Conservation (phyloP, 2,888 invertebrate species). For the Aproaerema taeniolella region DNA sequence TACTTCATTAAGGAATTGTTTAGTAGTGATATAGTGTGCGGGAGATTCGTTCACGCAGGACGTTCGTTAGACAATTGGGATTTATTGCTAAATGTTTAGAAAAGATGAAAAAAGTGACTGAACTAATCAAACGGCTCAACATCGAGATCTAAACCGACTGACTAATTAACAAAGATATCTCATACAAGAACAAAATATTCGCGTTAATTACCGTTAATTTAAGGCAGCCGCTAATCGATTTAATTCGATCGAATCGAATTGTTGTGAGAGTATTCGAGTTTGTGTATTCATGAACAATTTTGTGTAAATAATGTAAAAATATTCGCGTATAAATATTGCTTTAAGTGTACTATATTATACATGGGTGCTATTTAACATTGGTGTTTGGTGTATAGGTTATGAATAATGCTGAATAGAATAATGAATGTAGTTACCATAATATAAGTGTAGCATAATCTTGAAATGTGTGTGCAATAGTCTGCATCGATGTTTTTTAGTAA, state of each 20-base stretch:
- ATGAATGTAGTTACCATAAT: conserved; percentile 61
- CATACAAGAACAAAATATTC: conserved; percentile 67
- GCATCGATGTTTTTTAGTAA: conserved; percentile 36
- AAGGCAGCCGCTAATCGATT: conserved; percentile 47
- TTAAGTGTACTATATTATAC: conserved; percentile 67
- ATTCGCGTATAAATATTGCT: conserved; percentile 55
- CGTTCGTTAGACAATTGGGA: no score
- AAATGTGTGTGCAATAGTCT: conserved; percentile 66
- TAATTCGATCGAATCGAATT: no score
- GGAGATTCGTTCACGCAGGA: no score
- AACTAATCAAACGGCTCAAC: conserved; percentile 38
- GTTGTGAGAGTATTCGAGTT: conserved; percentile 17
- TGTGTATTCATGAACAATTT: conserved; percentile 37
- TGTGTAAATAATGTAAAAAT: conserved; percentile 58
- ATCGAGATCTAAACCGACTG: conserved; percentile 64
- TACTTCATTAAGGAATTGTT: no score
- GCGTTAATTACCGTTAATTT: conserved; percentile 64
- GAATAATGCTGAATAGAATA: conserved; percentile 34
- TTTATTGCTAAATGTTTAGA: background rate
- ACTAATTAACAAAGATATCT: conserved; percentile 57
- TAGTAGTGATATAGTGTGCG: no score
- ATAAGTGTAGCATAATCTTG: conserved; percentile 60
- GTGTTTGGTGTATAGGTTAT: conserved; percentile 55
- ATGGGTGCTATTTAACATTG: conserved; percentile 73
- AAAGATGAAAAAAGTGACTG: background rate